A percentile compares a stretch with the other conserved stretches of the same genome.
Evolutionary conservation across 2,113 vertebrate species (phyloP).

Genomic region (Alouatta palliata): DNA sequence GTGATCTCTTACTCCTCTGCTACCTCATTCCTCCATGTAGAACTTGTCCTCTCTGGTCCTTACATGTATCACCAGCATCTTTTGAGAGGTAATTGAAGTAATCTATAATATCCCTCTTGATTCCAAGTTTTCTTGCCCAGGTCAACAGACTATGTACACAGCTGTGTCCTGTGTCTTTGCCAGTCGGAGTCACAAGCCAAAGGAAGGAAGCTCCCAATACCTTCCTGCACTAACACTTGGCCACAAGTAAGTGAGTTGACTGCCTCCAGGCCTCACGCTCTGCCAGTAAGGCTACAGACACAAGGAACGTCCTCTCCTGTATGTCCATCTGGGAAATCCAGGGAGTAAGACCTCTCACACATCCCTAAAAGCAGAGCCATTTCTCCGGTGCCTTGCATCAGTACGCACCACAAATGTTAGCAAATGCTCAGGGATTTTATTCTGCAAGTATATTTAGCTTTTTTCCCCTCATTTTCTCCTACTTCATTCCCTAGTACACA

Average conservation of each 20-base stretch:
- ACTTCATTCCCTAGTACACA: background rate
- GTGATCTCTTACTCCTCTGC: background rate
- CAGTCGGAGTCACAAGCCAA: background rate
- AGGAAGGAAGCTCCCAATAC: too few species aligned
- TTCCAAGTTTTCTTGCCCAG: background rate
- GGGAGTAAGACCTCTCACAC: accelerated
- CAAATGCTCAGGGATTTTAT: background rate
- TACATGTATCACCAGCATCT: background rate
- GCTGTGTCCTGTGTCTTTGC: background rate
- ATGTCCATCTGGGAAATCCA: background rate
- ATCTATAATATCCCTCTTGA: background rate
- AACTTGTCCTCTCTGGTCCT: accelerated
- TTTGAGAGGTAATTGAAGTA: background rate
- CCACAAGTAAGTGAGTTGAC: accelerated
- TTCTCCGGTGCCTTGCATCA: background rate
- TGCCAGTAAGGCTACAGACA: accelerated
- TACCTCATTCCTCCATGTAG: accelerated
- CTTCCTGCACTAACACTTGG: background rate
- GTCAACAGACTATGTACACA: accelerated
- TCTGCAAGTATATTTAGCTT: accelerated
- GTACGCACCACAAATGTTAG: accelerated
- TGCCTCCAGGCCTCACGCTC: background rate
- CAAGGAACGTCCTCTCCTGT: background rate
- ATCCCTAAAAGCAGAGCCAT: background rate
- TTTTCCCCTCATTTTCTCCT: accelerated